Percentiles rank a stretch among this genome's conserved stretches.
Evolutionary conservation across 2,797 vertebrate species (phyloP).

Genomic region (Mus spretus): DNA sequence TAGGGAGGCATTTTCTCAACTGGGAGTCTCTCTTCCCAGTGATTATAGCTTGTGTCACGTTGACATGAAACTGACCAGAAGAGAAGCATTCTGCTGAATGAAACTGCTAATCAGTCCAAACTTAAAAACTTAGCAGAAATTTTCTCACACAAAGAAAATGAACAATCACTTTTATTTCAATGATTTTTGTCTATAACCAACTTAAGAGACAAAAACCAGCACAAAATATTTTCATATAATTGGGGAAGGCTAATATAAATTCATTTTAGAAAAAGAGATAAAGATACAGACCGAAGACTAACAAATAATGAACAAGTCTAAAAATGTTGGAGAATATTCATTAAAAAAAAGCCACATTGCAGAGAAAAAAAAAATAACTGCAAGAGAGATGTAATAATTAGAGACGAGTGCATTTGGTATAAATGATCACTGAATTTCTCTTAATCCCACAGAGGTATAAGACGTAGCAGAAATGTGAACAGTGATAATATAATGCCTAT

Average conservation of each 20-base stretch:
- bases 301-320: constrained; percentile 1
- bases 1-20: neutral
- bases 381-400: neutral
- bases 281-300: neutral
- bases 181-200: neutral
- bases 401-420: neutral
- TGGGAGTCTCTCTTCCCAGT: neutral
- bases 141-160: neutral
- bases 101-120: neutral
- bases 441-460: neutral
- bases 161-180: constrained; percentile 10
- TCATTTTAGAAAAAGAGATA: neutral
- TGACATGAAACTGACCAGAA: neutral
- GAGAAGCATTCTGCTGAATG: constrained; percentile 35
- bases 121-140: neutral
- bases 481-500: neutral
- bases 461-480: neutral
- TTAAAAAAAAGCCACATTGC: neutral
- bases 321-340: neutral
- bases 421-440: neutral
- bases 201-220: constrained; percentile 22
- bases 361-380: constrained; percentile 54
- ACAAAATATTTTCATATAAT: neutral
- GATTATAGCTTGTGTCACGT: neutral
- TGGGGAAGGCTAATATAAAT: neutral